Percentiles rank a stretch among this genome's conserved stretches.
phyloP scores from a whole-genome alignment of 1,140 invertebrate genomes.

The Trichonephila inaurata region DNA sequence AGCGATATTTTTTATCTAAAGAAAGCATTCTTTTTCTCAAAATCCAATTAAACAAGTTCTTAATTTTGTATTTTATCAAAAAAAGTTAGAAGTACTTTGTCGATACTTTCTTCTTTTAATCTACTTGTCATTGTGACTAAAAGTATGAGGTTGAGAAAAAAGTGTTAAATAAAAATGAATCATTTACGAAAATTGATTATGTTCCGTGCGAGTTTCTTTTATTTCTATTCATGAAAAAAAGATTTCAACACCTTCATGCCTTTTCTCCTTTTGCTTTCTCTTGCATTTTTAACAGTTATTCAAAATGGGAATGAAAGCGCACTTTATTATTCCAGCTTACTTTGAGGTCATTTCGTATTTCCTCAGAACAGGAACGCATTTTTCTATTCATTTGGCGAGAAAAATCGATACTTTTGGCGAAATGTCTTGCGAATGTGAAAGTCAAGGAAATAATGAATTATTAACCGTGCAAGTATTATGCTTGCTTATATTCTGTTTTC shows the following conservation, averaged over 20 bases:
- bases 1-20: background rate
- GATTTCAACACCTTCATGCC: background rate
- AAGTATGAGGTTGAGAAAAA: background rate
- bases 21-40: background rate
- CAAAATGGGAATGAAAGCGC: background rate
- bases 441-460: constrained; percentile 5
- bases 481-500: background rate
- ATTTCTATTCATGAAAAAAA: background rate
- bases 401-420: background rate
- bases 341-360: constrained; percentile 22
- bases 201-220: background rate
- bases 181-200: constrained; percentile 48
- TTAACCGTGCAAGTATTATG: background rate
- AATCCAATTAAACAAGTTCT: background rate
- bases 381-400: constrained; percentile 15
- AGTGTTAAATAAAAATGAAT: constrained; percentile 29
- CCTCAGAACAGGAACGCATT: background rate
- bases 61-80: background rate
- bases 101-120: background rate
- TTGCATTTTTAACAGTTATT: constrained; percentile 30
- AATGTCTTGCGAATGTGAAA: background rate
- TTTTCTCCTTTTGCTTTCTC: background rate
- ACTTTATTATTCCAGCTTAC: background rate
- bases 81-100: background rate
- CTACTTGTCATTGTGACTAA: background rate